These are phyloP conservation scores for Clunio marinus DNA, from an alignment of 2,888 invertebrate genomes.

Conservation along the genomic window DNA sequence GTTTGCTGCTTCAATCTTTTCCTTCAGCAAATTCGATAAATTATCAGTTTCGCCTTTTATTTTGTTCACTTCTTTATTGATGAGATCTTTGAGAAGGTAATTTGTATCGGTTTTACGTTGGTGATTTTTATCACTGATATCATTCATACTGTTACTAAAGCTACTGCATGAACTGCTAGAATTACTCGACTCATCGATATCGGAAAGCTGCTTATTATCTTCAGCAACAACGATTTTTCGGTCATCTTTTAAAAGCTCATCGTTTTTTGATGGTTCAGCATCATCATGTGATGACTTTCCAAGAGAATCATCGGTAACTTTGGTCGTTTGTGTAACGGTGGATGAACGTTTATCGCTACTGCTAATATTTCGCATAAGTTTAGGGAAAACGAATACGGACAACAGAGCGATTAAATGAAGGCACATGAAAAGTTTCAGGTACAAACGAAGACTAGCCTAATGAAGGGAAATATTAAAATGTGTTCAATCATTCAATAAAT, in stretches of 20 bases:
- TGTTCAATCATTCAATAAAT: too few relatives aligned
- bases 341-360: constrained; percentile 36
- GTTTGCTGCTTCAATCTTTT: constrained; percentile 51
- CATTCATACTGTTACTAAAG: constrained; percentile 1
- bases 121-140: constrained; percentile 24
- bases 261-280: not conserved
- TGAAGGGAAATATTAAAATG: constrained; percentile 43
- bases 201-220: not conserved
- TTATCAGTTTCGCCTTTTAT: constrained; percentile 48
- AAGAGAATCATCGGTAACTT: not conserved
- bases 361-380: constrained; percentile 47
- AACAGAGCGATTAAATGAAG: constrained; percentile 50
- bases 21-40: constrained; percentile 49
- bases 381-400: constrained; percentile 49
- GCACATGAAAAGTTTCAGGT: constrained; percentile 53
- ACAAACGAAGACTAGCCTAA: constrained; percentile 57
- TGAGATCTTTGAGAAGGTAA: constrained; percentile 30
- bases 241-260: not conserved
- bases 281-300: not conserved
- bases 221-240: not conserved
- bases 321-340: not conserved
- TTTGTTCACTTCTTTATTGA: constrained; percentile 23
- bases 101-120: constrained; percentile 20
- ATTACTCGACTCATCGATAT: not conserved
- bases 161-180: constrained; percentile 6